phyloP scores from a whole-genome alignment of 2,888 invertebrate genomes.

The Drosophila dives region DNA sequence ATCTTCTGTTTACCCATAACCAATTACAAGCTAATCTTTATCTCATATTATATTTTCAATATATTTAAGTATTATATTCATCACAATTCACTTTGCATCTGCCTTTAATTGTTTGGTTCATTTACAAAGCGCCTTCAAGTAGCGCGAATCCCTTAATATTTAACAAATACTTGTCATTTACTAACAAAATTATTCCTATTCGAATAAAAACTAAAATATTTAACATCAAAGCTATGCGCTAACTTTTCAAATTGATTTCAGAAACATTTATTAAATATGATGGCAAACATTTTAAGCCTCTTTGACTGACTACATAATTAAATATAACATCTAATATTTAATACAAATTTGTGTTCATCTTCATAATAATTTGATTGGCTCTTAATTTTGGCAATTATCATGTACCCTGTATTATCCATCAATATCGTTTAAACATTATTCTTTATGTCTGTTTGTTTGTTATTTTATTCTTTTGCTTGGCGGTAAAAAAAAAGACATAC shows the following conservation, averaged over 20 bases:
- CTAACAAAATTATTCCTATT: constrained; percentile 18
- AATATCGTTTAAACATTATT: constrained; percentile 17
- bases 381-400: constrained; percentile 56
- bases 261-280: constrained; percentile 28
- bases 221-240: constrained; percentile 16
- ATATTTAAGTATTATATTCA: constrained; percentile 65
- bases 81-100: constrained; percentile 85
- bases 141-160: constrained; percentile 27
- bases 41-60: constrained; percentile 25
- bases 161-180: constrained; percentile 11
- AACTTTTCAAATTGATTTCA: constrained; percentile 21
- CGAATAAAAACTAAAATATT: constrained; percentile 1
- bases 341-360: constrained; percentile 20
- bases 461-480: not conserved
- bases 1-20: constrained; percentile 6
- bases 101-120: constrained; percentile 60
- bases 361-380: constrained; percentile 41
- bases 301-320: constrained; percentile 20
- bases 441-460: not conserved
- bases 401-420: constrained; percentile 75
- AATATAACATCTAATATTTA: constrained; percentile 15
- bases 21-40: constrained; percentile 3
- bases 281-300: constrained; percentile 7
- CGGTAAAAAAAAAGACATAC: not conserved
- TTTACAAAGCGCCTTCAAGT: constrained; percentile 48